Conservation (phyloP, 1,140 invertebrate genomes). For the Drosophila pachea region DNA sequence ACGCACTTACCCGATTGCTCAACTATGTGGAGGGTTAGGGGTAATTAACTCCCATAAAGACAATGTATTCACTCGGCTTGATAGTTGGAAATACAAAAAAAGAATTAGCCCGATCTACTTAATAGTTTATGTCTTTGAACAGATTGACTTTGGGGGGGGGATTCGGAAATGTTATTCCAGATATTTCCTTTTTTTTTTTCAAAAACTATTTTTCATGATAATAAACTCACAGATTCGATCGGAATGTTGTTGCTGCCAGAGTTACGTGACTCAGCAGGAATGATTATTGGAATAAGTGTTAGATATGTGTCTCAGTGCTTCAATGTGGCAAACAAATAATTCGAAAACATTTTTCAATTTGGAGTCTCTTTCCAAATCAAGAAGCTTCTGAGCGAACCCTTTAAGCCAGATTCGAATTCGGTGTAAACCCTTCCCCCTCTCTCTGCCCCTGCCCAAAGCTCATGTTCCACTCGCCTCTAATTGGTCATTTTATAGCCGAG, state of each 20-base stretch:
- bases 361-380: too few relatives aligned
- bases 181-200: not conserved
- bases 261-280: too few relatives aligned
- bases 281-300: too few relatives aligned
- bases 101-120: slow-evolving; percentile 15
- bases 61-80: slow-evolving; percentile 9
- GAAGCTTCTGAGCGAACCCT: too few relatives aligned
- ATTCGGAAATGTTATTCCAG: slow-evolving; percentile 18
- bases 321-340: too few relatives aligned
- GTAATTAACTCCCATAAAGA: slow-evolving; percentile 19
- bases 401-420: too few relatives aligned
- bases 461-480: not conserved
- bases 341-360: too few relatives aligned
- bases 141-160: slow-evolving; percentile 16
- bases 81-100: slow-evolving; percentile 27
- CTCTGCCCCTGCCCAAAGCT: too few relatives aligned
- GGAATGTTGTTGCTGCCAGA: too few relatives aligned
- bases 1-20: slow-evolving; percentile 21
- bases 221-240: slow-evolving; percentile 23
- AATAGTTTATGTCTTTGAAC: slow-evolving; percentile 18
- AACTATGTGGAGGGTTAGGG: not conserved
- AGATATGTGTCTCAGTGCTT: too few relatives aligned
- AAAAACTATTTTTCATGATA: slow-evolving; percentile 26
- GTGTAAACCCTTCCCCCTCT: too few relatives aligned
- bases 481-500: not conserved